These are phyloP conservation scores for Cassiopea andromeda DNA, from an alignment of 30 jellyfish, hydroid and myxozoan species.

Conservation along the genomic window DNA sequence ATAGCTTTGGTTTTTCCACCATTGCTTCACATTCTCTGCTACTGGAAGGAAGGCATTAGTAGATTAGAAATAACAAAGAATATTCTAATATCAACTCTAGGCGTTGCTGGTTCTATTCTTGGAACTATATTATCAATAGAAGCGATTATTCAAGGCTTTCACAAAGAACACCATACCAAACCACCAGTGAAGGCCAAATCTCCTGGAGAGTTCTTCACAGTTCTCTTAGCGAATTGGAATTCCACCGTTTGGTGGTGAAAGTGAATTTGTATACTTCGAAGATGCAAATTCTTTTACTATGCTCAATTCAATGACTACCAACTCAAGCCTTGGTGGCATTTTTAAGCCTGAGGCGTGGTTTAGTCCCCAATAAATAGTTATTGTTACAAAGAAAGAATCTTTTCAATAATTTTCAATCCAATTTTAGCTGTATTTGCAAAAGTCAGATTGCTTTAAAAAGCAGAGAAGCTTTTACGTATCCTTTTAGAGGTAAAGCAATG, in stretches of 20 bases:
- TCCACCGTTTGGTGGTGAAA: constrained; percentile 67
- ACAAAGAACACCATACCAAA: constrained; percentile 70
- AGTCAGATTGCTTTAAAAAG: too few relatives aligned
- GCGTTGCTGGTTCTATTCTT: constrained; percentile 91
- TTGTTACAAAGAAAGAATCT: too few relatives aligned
- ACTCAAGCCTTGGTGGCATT: too few relatives aligned
- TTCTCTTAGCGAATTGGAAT: constrained; percentile 49
- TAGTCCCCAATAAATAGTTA: too few relatives aligned
- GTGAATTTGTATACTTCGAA: background rate
- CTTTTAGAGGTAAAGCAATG: too few relatives aligned
- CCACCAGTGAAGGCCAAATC: constrained; percentile 75
- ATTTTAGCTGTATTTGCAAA: too few relatives aligned
- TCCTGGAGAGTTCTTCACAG: constrained; percentile 84
- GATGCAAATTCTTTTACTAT: too few relatives aligned
- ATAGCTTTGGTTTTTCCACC: constrained; percentile 99
- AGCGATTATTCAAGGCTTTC: constrained; percentile 93
- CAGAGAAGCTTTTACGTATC: too few relatives aligned
- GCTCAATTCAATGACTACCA: too few relatives aligned
- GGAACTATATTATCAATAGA: constrained; percentile 89
- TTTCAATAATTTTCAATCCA: too few relatives aligned
- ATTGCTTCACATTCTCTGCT: constrained; percentile 86
- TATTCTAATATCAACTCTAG: constrained; percentile 80
- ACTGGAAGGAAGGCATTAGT: constrained; percentile 91
- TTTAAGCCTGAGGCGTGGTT: too few relatives aligned
- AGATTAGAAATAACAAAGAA: constrained; percentile 81